phyloP scores from a whole-genome alignment of 2,113 vertebrate genomes.

The Perognathus longimembris region DNA sequence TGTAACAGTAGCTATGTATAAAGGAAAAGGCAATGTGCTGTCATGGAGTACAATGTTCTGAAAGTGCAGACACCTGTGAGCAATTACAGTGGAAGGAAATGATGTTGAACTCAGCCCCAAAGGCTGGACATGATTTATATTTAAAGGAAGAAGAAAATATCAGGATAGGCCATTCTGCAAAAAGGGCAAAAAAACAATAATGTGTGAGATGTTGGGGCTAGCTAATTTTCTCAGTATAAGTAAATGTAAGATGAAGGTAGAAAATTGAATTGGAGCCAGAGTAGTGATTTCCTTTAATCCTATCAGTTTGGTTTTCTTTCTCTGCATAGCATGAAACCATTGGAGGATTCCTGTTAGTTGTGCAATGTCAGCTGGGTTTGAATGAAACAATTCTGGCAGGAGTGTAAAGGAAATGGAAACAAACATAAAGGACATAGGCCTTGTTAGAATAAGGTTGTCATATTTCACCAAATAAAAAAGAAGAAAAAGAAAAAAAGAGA shows the following conservation, averaged over 20 bases:
- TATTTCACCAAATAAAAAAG: neutral
- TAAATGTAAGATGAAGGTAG: neutral
- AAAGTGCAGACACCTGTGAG: neutral
- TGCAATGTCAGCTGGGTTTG: neutral
- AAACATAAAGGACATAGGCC: neutral
- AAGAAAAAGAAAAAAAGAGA: neutral
- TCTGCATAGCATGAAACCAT: neutral
- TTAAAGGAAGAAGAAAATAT: neutral
- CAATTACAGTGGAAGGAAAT: neutral
- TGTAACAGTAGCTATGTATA: neutral
- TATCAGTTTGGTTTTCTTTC: neutral
- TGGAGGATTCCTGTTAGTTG: neutral
- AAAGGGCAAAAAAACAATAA: conserved; percentile 4
- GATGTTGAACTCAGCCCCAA: neutral
- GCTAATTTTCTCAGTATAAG: neutral
- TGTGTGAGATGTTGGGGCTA: neutral
- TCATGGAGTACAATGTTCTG: neutral
- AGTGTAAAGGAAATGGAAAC: conserved; percentile 19
- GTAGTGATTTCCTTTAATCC: neutral
- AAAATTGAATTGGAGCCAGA: neutral
- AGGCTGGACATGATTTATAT: neutral
- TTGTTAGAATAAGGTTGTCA: neutral
- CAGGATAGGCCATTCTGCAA: conserved; percentile 20
- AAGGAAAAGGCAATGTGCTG: neutral
- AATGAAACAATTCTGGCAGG: neutral